Evolutionary conservation across 1,140 invertebrate species (phyloP).

Genomic region (Nephila pilipes): DNA sequence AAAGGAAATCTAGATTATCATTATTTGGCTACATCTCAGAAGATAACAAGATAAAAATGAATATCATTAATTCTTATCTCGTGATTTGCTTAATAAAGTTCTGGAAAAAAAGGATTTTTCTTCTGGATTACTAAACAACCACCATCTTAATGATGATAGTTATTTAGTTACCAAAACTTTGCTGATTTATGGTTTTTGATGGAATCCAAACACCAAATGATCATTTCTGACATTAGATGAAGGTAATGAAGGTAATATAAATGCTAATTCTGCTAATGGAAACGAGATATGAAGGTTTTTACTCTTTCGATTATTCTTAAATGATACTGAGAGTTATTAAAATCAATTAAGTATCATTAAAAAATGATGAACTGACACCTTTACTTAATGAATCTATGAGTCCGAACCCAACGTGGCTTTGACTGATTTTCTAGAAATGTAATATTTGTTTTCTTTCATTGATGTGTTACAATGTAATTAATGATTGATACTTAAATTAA

Average conservation of each 20-base stretch:
- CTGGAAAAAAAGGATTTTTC: not conserved
- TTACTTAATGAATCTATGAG: not conserved
- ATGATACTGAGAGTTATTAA: constrained; percentile 18
- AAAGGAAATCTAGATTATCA: not conserved
- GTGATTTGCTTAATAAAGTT: constrained; percentile 41
- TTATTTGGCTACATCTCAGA: not conserved
- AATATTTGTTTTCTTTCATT: not conserved
- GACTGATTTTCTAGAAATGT: not conserved
- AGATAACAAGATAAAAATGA: not conserved
- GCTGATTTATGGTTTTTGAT: constrained; percentile 30
- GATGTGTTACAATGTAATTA: not conserved
- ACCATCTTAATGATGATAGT: constrained; percentile 50
- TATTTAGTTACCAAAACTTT: constrained; percentile 39
- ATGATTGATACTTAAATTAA: not conserved
- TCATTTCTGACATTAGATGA: constrained; percentile 30
- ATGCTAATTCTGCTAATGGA: constrained; percentile 34
- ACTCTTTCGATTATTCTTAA: not conserved
- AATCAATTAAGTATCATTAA: constrained; percentile 51
- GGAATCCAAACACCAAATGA: constrained; percentile 11
- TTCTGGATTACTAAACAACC: constrained; percentile 11
- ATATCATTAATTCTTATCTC: constrained; percentile 25
- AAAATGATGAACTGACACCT: constrained; percentile 26
- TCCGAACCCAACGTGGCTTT: not conserved
- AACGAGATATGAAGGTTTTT: constrained; percentile 39
- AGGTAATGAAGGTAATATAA: constrained; percentile 59